Evolutionary conservation across 2,797 vertebrate genomes (phyloP).

Genomic region (Amblyopsis hoosieri): DNA sequence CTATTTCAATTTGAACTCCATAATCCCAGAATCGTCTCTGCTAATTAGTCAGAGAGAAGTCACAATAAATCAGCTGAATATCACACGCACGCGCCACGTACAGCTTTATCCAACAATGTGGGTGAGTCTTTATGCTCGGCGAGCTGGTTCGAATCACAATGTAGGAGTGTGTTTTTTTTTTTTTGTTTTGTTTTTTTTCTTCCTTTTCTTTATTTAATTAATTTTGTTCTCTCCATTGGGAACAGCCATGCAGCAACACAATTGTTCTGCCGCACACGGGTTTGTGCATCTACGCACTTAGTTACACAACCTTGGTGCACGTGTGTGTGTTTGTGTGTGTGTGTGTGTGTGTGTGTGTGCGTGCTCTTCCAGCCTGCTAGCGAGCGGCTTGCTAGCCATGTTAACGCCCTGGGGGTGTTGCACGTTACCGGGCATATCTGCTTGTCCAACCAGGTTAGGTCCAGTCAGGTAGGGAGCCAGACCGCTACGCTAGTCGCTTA

Average conservation of each 20-base stretch:
- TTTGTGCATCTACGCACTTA: neutral
- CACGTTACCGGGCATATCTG: too few relatives aligned
- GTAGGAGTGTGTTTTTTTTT: conserved; percentile 42
- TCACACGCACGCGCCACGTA: conserved; percentile 37
- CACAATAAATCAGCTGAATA: conserved; percentile 14
- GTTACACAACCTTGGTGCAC: conserved; percentile 6
- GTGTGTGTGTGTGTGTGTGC: conserved; percentile 7
- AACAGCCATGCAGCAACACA: conserved; percentile 41
- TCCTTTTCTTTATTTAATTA: conserved; percentile 27
- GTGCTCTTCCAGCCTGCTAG: conserved; percentile 23
- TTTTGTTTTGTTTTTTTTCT: neutral
- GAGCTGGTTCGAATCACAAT: conserved; percentile 60
- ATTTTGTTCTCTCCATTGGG: neutral
- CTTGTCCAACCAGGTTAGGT: too few relatives aligned
- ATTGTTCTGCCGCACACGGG: conserved; percentile 47
- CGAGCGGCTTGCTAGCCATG: neutral
- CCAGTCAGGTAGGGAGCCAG: too few relatives aligned
- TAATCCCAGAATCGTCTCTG: conserved; percentile 31
- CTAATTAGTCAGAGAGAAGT: neutral
- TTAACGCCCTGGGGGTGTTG: too few relatives aligned
- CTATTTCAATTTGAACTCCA: conserved; percentile 31
- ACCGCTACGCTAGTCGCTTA: too few relatives aligned
- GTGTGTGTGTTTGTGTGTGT: conserved; percentile 7
- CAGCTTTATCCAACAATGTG: conserved; percentile 43
- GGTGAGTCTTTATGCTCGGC: conserved; percentile 57